phyloP scores from a whole-genome alignment of 2,888 invertebrate species.

The Onchidella celtica region DNA sequence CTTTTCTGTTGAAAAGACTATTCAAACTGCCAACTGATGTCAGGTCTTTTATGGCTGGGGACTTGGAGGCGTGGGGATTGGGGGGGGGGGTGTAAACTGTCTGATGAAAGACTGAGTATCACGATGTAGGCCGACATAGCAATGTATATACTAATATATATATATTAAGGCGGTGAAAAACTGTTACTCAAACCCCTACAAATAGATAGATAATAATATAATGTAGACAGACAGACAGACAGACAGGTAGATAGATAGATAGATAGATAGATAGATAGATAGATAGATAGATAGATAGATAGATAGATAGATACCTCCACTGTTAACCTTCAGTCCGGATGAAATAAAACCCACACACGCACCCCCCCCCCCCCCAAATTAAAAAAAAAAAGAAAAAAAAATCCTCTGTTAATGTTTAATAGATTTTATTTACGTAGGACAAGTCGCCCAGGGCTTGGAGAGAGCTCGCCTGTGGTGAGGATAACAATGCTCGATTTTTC shows the following conservation, averaged over 20 bases:
- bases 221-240: neutral
- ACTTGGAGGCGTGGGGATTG: too few species aligned
- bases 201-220: neutral
- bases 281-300: slow-evolving; percentile 14
- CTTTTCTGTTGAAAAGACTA: too few species aligned
- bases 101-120: neutral
- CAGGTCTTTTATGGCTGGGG: too few species aligned
- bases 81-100: neutral
- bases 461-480: slow-evolving; percentile 8
- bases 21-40: too few species aligned
- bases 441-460: neutral
- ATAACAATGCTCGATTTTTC: slow-evolving; percentile 4
- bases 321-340: neutral
- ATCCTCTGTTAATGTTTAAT: too few species aligned
- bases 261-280: slow-evolving; percentile 14
- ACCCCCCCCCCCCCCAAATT: too few species aligned
- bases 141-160: neutral
- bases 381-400: too few species aligned
- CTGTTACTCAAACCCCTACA: too few species aligned
- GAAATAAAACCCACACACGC: neutral
- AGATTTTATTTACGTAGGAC: neutral
- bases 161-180: neutral
- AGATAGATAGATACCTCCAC: neutral
- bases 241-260: slow-evolving; percentile 9
- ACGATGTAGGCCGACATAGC: neutral